These are phyloP conservation scores for Plecotus auritus DNA, from an alignment of 2,113 vertebrate genomes.

Conservation along the genomic window DNA sequence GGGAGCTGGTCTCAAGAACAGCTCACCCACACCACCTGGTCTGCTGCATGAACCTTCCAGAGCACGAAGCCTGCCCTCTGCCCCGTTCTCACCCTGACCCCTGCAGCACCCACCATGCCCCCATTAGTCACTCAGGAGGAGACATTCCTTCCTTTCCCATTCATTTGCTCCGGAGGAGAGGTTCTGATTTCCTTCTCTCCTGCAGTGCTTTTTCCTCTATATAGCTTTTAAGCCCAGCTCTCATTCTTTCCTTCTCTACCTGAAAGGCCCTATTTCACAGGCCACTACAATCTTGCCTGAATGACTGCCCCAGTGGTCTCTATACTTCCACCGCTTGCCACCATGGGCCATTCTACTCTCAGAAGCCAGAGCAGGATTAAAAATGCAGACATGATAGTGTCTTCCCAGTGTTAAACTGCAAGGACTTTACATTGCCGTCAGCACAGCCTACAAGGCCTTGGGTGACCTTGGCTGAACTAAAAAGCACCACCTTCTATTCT, in stretches of 20 bases:
- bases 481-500: constrained; percentile 73
- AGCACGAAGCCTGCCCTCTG: neutral
- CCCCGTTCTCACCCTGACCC: neutral
- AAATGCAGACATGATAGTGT: neutral
- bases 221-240: neutral
- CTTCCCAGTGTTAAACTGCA: neutral
- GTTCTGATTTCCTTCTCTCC: neutral
- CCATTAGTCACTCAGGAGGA: neutral
- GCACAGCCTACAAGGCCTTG: neutral
- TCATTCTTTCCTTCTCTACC: neutral
- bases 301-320: neutral
- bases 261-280: neutral
- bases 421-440: neutral
- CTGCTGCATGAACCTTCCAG: neutral
- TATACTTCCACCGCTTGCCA: neutral
- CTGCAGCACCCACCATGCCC: neutral
- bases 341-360: neutral
- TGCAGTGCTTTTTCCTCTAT: neutral
- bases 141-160: neutral
- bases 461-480: constrained; percentile 34
- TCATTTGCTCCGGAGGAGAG: neutral
- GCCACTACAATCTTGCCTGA: neutral
- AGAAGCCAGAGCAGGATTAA: neutral
- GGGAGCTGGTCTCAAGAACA: neutral
- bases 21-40: neutral